These are phyloP conservation scores for Rhingia rostrata DNA, from an alignment of 2,888 invertebrate genomes.

Conservation along the genomic window DNA sequence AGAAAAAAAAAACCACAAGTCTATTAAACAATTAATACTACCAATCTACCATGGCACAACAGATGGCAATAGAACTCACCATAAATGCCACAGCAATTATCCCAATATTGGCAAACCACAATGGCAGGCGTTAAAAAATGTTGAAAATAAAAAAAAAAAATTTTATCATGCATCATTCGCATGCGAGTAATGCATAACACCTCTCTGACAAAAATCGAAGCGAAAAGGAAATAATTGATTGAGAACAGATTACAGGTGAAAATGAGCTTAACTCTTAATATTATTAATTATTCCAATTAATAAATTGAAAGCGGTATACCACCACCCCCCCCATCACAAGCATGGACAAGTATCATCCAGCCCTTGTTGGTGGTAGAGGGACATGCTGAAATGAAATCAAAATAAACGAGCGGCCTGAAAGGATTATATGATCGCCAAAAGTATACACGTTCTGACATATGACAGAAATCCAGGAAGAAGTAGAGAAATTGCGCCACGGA, in stretches of 20 bases:
- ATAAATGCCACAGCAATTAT: constrained; percentile 32
- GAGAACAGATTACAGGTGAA: constrained; percentile 73
- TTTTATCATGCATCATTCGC: not conserved
- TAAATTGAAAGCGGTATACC: constrained; percentile 75
- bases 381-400: constrained; percentile 45
- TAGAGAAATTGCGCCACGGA: not conserved
- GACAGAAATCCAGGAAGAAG: not conserved
- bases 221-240: constrained; percentile 50
- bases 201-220: constrained; percentile 25
- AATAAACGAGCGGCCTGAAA: constrained; percentile 47
- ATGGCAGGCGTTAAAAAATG: constrained; percentile 21
- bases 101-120: constrained; percentile 29
- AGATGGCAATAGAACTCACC: constrained; percentile 1
- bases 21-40: constrained; percentile 16
- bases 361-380: constrained; percentile 12
- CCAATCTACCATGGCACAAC: not conserved
- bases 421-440: constrained; percentile 60
- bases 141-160: not conserved
- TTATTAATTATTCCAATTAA: constrained; percentile 83
- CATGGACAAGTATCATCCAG: not conserved
- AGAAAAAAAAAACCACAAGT: constrained; percentile 2
- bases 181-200: not conserved
- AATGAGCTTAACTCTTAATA: constrained; percentile 79
- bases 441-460: not conserved
- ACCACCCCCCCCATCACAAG: not conserved